phyloP scores from a whole-genome alignment of 2,888 invertebrate genomes.

The Thymelicus lineola region DNA sequence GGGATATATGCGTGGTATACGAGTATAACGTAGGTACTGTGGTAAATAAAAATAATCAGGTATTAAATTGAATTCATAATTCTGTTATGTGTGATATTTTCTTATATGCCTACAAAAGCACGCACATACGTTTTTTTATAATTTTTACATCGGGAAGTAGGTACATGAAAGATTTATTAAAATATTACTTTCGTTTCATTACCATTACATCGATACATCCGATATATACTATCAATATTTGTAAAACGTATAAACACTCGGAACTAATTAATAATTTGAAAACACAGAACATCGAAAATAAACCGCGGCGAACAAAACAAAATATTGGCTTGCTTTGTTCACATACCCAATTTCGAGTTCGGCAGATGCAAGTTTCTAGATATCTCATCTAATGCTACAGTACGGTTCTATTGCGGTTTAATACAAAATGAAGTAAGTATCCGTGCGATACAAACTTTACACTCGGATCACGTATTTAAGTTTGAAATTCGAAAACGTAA shows the following conservation, averaged over 20 bases:
- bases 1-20: too few relatives aligned
- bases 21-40: too few relatives aligned
- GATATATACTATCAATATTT: too few relatives aligned
- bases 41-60: too few relatives aligned
- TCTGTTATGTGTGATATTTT: too few relatives aligned
- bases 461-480: slow-evolving; percentile 69
- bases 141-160: too few relatives aligned
- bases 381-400: slow-evolving; percentile 39
- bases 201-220: too few relatives aligned
- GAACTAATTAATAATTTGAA: neutral
- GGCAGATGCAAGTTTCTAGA: slow-evolving; percentile 36
- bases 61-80: too few relatives aligned
- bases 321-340: slow-evolving; percentile 33
- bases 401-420: slow-evolving; percentile 47
- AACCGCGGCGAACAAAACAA: slow-evolving; percentile 27
- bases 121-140: too few relatives aligned
- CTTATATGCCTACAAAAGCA: too few relatives aligned
- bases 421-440: slow-evolving; percentile 59
- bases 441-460: slow-evolving; percentile 62
- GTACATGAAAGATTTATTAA: too few relatives aligned
- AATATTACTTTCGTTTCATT: too few relatives aligned
- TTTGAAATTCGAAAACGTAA: slow-evolving; percentile 75
- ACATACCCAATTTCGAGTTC: slow-evolving; percentile 29
- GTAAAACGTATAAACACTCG: neutral
- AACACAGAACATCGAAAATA: slow-evolving; percentile 6